Base-by-base conservation (phyloP, 2,888 invertebrate genomes). In the Cyaniris semiargus region DNA sequence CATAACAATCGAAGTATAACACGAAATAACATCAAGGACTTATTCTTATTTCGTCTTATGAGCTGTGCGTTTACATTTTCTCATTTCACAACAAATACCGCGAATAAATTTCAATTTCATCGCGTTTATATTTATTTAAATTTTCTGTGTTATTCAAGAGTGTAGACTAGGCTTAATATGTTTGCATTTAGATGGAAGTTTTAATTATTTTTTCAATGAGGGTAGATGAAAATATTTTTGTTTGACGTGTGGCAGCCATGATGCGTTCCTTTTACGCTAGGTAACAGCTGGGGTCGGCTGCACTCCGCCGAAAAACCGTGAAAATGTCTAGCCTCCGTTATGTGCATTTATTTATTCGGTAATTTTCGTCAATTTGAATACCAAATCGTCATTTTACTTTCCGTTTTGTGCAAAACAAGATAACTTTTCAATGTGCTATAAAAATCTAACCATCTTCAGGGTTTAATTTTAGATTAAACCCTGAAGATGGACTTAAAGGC, bases 261-360 rank as follows among this genome's bases (percentile, higher is more conserved):
- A 1, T 15, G 27, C 15, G 27, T 31, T 66, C 27, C 18, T 66
- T 66, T 66, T 66, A 27, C 27, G 66, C 66, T 27, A 15, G 66
- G 66, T 31, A 15, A 10, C 27, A 27, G 66, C 27, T 15, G 23
- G 60, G 27, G 27, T 6, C 27, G 66, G 66, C 27, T 27, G 27
- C 27, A 31, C 66, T 27, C 27, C 66, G 27, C 13, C 66, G 27
- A 66, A 66, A 66, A 58, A 66, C 3, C 31, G 15, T 6, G 3
- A 66, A 66, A 66, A 66, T 66, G 66, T 66, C 66, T 66, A 66
- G 66, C 66, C 66, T 66, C 66, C 66, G 66, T 31, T 66, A 7
- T 6, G 27, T 66, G 1, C 15, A 27, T 66, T 15, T 66, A 5
- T 31, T 66, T 66, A 27, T 66, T 66, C 27, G 66, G 66, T 66